Evolutionary conservation across 2,797 vertebrate species (phyloP).

Genomic region (Tokudaia muenninki): DNA sequence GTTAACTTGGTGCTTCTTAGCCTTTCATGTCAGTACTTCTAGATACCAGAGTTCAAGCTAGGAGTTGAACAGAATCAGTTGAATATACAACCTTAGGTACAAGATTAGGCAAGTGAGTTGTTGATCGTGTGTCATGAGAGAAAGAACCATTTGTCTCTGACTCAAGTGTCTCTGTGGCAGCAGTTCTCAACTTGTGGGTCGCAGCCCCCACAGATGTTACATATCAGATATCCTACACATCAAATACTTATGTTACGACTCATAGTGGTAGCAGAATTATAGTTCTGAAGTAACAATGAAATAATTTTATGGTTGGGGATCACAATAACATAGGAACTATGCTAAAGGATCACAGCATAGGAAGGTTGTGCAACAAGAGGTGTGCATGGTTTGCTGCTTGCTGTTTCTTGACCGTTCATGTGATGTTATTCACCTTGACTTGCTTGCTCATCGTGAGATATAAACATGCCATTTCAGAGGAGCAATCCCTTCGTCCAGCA

Average conservation of each 20-base stretch:
- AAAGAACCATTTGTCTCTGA: background rate
- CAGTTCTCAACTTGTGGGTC: background rate
- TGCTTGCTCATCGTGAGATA: slow-evolving; percentile 53
- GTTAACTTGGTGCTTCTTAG: background rate
- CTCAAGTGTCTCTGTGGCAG: background rate
- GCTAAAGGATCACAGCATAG: background rate
- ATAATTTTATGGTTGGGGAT: background rate
- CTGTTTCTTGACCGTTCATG: background rate
- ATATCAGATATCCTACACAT: background rate
- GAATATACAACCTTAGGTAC: background rate
- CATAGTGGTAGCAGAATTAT: background rate
- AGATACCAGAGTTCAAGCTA: background rate
- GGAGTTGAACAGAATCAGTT: background rate
- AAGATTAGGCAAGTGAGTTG: background rate
- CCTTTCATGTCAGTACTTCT: background rate
- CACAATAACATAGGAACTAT: background rate
- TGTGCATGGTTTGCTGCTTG: background rate
- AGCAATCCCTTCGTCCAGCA: background rate
- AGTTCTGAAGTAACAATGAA: background rate
- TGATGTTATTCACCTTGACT: background rate
- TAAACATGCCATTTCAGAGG: background rate
- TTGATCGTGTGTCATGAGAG: background rate
- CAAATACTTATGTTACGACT: background rate
- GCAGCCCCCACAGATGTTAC: background rate
- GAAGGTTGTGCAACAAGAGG: background rate